These are phyloP conservation scores for Micrasema minimum DNA, from an alignment of 1,140 invertebrate genomes.

Conservation along the genomic window DNA sequence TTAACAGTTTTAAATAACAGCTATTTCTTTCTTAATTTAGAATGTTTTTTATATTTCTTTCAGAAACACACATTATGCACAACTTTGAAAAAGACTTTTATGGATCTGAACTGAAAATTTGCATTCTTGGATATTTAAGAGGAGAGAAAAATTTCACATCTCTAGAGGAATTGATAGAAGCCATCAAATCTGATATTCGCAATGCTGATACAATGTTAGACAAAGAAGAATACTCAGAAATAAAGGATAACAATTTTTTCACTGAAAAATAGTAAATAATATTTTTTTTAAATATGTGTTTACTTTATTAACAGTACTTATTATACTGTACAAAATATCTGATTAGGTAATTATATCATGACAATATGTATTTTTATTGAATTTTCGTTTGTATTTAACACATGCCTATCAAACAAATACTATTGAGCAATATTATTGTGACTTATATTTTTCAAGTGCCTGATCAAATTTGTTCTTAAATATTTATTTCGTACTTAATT, in stretches of 20 bases:
- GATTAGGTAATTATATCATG: no score
- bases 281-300: no score
- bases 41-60: slow-evolving; percentile 52
- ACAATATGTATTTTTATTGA: no score
- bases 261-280: slow-evolving; percentile 3
- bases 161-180: slow-evolving; percentile 78
- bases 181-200: slow-evolving; percentile 81
- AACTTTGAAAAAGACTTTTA: slow-evolving; percentile 90
- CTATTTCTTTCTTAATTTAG: background rate
- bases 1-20: no score
- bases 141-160: slow-evolving; percentile 85
- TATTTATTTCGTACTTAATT: no score
- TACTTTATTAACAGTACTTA: no score
- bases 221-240: slow-evolving; percentile 53
- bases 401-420: no score
- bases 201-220: slow-evolving; percentile 71
- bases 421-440: no score
- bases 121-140: slow-evolving; percentile 85
- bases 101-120: slow-evolving; percentile 81
- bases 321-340: no score
- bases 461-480: no score
- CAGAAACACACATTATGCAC: slow-evolving; percentile 93
- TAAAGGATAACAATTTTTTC: slow-evolving; percentile 11
- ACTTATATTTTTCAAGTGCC: no score
- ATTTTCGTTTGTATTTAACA: no score